Percentiles rank a stretch among this genome's conserved stretches.
Conservation (phyloP, 2,888 invertebrate species). For the Aporophyla lueneburgensis region DNA sequence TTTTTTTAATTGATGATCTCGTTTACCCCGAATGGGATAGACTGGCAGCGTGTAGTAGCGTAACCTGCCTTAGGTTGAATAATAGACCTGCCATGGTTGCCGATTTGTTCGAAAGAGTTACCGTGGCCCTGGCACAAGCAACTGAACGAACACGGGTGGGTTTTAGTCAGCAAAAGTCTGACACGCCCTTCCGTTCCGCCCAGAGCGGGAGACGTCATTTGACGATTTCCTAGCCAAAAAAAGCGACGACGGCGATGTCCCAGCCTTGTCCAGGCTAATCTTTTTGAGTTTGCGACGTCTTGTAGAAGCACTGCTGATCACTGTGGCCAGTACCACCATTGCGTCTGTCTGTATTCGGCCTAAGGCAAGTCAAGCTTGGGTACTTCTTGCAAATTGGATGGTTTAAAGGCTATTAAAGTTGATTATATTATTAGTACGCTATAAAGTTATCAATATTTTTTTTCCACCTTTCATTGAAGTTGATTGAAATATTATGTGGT, state of each 20-base stretch:
- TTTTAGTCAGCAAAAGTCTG: no score
- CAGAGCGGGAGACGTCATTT: no score
- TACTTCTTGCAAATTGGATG: slow-evolving; percentile 44
- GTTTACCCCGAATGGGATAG: background rate
- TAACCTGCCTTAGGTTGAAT: background rate
- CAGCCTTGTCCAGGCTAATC: background rate
- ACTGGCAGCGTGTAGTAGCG: background rate
- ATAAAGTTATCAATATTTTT: slow-evolving; percentile 34
- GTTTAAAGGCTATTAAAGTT: slow-evolving; percentile 38
- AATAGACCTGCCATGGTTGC: no score
- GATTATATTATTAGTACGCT: slow-evolving; percentile 36
- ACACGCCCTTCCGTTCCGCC: no score
- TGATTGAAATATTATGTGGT: slow-evolving; percentile 42
- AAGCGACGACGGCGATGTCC: no score
- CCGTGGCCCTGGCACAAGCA: no score
- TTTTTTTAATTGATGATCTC: no score
- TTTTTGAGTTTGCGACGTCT: background rate
- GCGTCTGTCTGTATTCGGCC: slow-evolving; percentile 5
- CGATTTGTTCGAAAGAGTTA: no score
- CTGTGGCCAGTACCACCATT: background rate
- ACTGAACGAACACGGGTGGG: no score
- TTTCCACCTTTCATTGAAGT: slow-evolving; percentile 24
- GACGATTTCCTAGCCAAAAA: no score
- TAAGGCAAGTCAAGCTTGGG: slow-evolving; percentile 28
- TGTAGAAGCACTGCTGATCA: background rate